Percentiles rank a stretch among this genome's conserved stretches.
Evolutionary conservation across 2,888 invertebrate species (phyloP).

Genomic region (Lydus trimaculatus): DNA sequence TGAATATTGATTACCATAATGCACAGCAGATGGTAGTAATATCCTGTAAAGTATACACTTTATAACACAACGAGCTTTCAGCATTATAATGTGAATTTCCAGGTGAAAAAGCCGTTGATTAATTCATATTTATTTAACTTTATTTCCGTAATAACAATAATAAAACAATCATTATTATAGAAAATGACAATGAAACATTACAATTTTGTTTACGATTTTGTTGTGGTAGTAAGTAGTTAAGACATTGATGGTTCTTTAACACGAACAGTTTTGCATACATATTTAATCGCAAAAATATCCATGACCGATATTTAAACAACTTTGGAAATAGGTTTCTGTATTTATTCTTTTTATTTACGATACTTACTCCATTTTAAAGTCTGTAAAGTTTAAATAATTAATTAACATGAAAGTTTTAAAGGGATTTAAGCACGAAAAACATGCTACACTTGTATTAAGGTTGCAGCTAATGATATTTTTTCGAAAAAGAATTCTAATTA

Average conservation of each 20-base stretch:
- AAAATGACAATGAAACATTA: background rate
- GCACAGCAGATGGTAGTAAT: slow-evolving; percentile 27
- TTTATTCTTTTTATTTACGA: background rate
- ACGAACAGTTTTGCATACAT: background rate
- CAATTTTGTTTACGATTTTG: background rate
- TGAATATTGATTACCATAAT: slow-evolving; percentile 28
- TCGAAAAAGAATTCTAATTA: background rate
- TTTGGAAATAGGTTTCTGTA: background rate
- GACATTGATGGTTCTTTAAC: background rate
- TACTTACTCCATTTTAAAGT: too few species aligned
- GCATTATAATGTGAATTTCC: background rate
- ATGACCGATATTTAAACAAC: background rate
- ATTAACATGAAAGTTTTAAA: background rate
- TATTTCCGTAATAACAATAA: slow-evolving; percentile 1
- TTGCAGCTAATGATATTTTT: background rate
- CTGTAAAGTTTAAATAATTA: background rate
- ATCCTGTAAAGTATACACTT: slow-evolving; percentile 20
- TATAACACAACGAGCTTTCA: slow-evolving; percentile 1
- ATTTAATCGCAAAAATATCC: background rate
- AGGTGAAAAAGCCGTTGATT: background rate
- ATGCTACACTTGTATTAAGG: background rate
- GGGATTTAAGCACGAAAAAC: background rate
- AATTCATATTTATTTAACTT: background rate
- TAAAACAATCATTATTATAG: background rate
- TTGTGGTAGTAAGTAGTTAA: background rate